Base-by-base conservation (phyloP, 2,888 invertebrate species). In the Drosophila cracens region DNA sequence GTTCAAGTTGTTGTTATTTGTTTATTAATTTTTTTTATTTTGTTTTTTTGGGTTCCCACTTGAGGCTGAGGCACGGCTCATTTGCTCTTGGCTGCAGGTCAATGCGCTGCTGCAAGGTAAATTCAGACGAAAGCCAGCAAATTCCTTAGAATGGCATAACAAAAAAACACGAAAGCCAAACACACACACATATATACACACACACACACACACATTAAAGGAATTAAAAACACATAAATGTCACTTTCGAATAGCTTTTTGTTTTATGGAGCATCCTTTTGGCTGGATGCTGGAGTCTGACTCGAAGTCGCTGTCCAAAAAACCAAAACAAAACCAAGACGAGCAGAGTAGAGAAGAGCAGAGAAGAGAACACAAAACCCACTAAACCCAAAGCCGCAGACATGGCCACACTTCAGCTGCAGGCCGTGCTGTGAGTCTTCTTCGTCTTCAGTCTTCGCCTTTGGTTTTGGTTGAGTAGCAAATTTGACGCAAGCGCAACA, bases 161-260 rank as follows among this genome's bases (percentile, higher is more conserved):
- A 76, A 70, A 57, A 61, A 46, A 29, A 46, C 53, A 49, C 48
- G 56, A 57, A 64, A 73, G 53, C 67, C 58, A 72, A 57, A 43
- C 34, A 40, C 48, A 51, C 29, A 33, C 10, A 31, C 31, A 10
- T 3, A 29, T 25, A 18, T 16, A 36, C 38, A 63, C 25, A 51
- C 25, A 68, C 10, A 13, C 27, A 27, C 29, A 67, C 48, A 52
- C 25, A 62, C 46, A n/a, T 31, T 46, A 49, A 71, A 79, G 81
- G 86, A 84, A 86, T 86, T 89, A 86, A 86, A 89, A 89, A 81
- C 87, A 89, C 84, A 89, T 86, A 89, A 87, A 87, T 89, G 87
- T 89, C 86, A 87, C 82, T 87, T 87, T 82, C 70, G 79, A 76
- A 86, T 74, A 82, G 76, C 87, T 75, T 86, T 89, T 89, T 89